A percentile compares a stretch with the other conserved stretches of the same genome.
Evolutionary conservation across 2,797 vertebrate genomes (phyloP).

Genomic region (Phalanger gymnotis): DNA sequence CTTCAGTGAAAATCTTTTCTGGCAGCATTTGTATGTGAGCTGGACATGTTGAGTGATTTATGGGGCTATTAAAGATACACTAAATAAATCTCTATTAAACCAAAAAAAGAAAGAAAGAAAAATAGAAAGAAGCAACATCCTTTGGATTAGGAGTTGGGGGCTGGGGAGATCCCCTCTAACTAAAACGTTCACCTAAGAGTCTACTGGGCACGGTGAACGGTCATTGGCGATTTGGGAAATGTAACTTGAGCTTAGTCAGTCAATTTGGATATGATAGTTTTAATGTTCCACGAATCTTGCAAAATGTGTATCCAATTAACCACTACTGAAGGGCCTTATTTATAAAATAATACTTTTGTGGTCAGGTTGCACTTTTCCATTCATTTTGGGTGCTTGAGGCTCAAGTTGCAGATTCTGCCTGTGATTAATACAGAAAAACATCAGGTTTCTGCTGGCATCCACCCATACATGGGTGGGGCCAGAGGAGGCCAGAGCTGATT

Average conservation of each 20-base stretch:
- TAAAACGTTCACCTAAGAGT: conserved; percentile 72
- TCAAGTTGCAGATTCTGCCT: conserved; percentile 75
- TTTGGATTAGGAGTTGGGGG: conserved; percentile 31
- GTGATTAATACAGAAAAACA: conserved; percentile 77
- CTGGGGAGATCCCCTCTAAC: conserved; percentile 71
- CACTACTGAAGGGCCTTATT: conserved; percentile 82
- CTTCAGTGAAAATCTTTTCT: conserved; percentile 71
- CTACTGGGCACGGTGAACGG: conserved; percentile 76
- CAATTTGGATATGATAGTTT: conserved; percentile 79
- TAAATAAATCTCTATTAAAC: conserved; percentile 83
- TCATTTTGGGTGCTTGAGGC: conserved; percentile 74
- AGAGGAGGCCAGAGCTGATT: conserved; percentile 36
- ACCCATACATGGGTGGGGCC: background rate
- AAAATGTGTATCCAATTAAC: conserved; percentile 87
- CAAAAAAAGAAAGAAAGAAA: background rate
- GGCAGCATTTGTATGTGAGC: conserved; percentile 78
- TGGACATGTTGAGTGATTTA: conserved; percentile 83
- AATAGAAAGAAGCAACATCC: conserved; percentile 55
- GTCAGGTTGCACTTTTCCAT: conserved; percentile 83
- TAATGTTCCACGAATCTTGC: conserved; percentile 81
- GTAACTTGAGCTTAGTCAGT: conserved; percentile 79
- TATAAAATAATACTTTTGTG: conserved; percentile 84
- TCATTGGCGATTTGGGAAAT: conserved; percentile 76
- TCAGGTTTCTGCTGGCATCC: conserved; percentile 8
- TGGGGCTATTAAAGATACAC: conserved; percentile 81